These are phyloP conservation scores for Catostomus latipinnis DNA, from an alignment of 2,797 vertebrate genomes.

Conservation along the genomic window DNA sequence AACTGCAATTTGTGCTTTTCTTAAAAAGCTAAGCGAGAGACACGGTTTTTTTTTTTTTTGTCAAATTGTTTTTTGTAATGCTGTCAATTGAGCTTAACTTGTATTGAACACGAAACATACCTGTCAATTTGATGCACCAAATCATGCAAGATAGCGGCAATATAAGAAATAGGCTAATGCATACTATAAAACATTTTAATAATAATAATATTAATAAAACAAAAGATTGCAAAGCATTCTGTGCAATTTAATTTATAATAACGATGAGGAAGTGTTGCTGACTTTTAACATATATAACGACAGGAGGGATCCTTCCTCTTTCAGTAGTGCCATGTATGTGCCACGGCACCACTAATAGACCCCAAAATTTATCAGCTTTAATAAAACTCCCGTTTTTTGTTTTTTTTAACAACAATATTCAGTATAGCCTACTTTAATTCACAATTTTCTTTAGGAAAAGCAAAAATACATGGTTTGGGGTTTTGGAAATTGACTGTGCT, in stretches of 20 bases:
- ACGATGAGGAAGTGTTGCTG: not conserved
- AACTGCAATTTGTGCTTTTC: too few species aligned
- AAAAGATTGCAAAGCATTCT: not conserved
- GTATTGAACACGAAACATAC: too few species aligned
- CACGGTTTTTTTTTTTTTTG: too few species aligned
- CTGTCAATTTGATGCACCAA: too few species aligned
- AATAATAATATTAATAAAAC: not conserved
- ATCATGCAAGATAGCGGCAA: not conserved
- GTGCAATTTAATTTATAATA: not conserved
- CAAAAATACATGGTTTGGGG: not conserved
- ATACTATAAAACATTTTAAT: too few species aligned
- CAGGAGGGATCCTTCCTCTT: constrained; percentile 17
- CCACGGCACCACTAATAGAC: not conserved
- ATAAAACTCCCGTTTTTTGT: not conserved
- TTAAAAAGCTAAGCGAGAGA: too few species aligned
- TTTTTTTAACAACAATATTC: not conserved
- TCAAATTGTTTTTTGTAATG: too few species aligned
- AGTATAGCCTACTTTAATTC: constrained; percentile 35
- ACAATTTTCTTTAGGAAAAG: constrained; percentile 25
- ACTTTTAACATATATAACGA: not conserved
- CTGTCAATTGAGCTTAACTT: too few species aligned
- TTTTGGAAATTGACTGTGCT: constrained; percentile 3
- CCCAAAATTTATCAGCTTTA: not conserved
- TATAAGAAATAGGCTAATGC: not conserved
- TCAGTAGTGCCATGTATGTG: not conserved